Conservation (phyloP, 2,797 vertebrate genomes). For the Pygocentrus nattereri region DNA sequence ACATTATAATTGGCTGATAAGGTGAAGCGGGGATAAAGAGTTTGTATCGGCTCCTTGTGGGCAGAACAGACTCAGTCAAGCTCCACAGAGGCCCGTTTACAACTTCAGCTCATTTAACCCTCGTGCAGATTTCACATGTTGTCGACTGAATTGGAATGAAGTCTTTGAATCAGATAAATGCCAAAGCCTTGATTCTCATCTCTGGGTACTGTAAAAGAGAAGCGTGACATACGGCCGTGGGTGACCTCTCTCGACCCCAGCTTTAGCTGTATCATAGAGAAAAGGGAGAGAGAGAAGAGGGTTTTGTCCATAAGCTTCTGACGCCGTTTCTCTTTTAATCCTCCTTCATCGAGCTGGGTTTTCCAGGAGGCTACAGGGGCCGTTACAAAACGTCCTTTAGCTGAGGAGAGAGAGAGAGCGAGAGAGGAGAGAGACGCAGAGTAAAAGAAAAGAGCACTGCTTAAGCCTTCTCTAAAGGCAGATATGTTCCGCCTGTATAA, state of each 20-base stretch:
- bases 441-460: constrained; percentile 51
- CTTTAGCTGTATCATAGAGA: not conserved
- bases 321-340: constrained; percentile 29
- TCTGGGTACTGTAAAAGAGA: too few relatives aligned
- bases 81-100: too few relatives aligned
- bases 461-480: constrained; percentile 62
- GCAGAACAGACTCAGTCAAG: too few relatives aligned
- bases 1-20: too few relatives aligned
- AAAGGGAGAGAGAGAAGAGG: not conserved
- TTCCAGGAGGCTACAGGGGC: constrained; percentile 43
- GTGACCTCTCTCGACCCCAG: not conserved
- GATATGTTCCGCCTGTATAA: constrained; percentile 58
- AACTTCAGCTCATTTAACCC: too few relatives aligned
- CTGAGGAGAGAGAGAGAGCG: not conserved
- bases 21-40: too few relatives aligned
- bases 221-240: not conserved
- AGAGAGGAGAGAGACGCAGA: constrained; percentile 32
- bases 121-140: too few relatives aligned
- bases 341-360: not conserved
- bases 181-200: too few relatives aligned
- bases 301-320: constrained; percentile 19
- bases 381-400: constrained; percentile 55
- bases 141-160: too few relatives aligned
- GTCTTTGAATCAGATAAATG: too few relatives aligned
- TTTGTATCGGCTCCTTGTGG: too few relatives aligned